Base-by-base conservation (phyloP, 2,888 invertebrate species). In the Trypoxylon attenuatum region DNA sequence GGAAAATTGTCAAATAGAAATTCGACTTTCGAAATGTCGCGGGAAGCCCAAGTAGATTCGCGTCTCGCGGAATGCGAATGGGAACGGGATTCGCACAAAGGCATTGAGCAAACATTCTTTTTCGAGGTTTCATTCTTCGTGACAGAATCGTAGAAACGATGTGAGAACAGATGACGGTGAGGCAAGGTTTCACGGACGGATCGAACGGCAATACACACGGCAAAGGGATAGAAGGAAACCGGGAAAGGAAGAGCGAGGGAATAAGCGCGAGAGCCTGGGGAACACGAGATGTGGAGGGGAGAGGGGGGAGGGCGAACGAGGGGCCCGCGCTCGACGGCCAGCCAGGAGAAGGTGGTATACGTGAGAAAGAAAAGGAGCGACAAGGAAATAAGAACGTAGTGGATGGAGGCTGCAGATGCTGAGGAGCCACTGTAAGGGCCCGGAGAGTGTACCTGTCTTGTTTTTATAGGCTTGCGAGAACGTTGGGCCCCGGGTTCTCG, bases 371-470 rank as follows among this genome's bases (percentile, higher is more conserved):
- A 55, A 61, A 60, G 47, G 61, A 56, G 65, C 52, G 68, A 78
- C 64, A 67, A 80, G 76, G 79, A 77, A 68, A 65, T 70, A 70
- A 69, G 75, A 76, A 75, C 72, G 64, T 59, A 69, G 66, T 75
- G 78, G 78, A 81, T 75, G 79, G 78, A 82, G 82, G 82, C 79
- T 77, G 77, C 78, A 74, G 82, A 83, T 81, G 83, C 80, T 76
- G 80, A 84, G 79, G 83, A 85, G 85, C 86, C 85, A 85, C 86
- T 81, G 86, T 82, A 84, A 84, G 83, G 84, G 84, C 79, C 82
- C 80, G 74, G 82, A 82, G 84, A 85, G 85, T 86, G 85, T 85
- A 86, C 84, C 85, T 84, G 87, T 87, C 87, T 86, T 86, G 86
- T 87, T 87, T 86, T 86, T 87, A 84, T 85, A 86, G 84, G 84